Percentiles rank a stretch among this genome's conserved stretches.
Conservation (phyloP, 2,888 invertebrate species). For the Thera britannica region DNA sequence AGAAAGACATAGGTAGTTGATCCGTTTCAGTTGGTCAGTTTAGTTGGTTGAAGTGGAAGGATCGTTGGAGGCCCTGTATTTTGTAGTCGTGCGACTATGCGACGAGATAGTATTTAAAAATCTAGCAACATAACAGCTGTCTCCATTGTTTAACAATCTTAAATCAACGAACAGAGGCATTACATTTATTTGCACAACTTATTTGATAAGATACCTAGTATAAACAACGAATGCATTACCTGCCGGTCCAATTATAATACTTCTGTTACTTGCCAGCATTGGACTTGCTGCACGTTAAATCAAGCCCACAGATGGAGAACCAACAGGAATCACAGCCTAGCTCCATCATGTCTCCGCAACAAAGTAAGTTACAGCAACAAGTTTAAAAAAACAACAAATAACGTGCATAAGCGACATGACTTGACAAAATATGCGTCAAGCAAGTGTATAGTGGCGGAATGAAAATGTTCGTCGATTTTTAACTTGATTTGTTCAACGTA, state of each 20-base stretch:
- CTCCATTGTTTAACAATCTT: slow-evolving; percentile 14
- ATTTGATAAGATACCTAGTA: slow-evolving; percentile 49
- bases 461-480: too few relatives aligned
- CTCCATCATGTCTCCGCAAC: slow-evolving; percentile 76
- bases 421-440: too few relatives aligned
- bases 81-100: too few relatives aligned
- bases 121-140: background rate
- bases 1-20: too few relatives aligned
- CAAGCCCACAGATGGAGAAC: slow-evolving; percentile 77
- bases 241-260: slow-evolving; percentile 17
- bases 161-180: slow-evolving; percentile 17
- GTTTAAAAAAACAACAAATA: too few relatives aligned
- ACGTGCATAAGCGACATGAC: too few relatives aligned
- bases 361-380: slow-evolving; percentile 64
- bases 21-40: too few relatives aligned
- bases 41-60: too few relatives aligned
- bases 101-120: too few relatives aligned
- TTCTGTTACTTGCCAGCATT: slow-evolving; percentile 79
- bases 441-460: too few relatives aligned
- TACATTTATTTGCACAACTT: slow-evolving; percentile 28
- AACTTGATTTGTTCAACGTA: too few relatives aligned
- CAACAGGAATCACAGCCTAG: slow-evolving; percentile 74
- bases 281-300: slow-evolving; percentile 87
- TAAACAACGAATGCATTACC: slow-evolving; percentile 7
- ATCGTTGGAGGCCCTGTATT: too few relatives aligned